Percentiles rank a stretch among this genome's conserved stretches.
Evolutionary conservation across 1,140 invertebrate species (phyloP).

Genomic region (Drosophila grimshawi): DNA sequence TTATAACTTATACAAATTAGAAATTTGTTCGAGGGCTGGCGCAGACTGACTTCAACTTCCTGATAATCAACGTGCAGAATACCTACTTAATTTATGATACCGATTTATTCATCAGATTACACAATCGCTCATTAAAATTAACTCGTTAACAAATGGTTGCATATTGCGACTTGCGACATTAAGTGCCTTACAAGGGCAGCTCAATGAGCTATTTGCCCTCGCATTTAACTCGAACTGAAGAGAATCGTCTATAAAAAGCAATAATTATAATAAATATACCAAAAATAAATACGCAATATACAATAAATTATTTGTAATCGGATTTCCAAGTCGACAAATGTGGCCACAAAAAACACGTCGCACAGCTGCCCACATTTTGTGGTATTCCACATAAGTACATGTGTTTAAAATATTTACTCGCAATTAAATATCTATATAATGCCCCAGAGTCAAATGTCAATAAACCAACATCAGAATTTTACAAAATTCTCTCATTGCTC

Average conservation of each 20-base stretch:
- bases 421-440: conserved; percentile 57
- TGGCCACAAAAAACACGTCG: conserved; percentile 53
- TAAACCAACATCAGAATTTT: conserved; percentile 35
- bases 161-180: neutral
- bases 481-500: conserved; percentile 12
- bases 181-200: neutral
- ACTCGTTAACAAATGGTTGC: neutral
- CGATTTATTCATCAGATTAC: neutral
- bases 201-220: neutral
- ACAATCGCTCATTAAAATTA: neutral
- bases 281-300: conserved; percentile 24
- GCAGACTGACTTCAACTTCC: neutral
- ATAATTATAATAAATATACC: conserved; percentile 26
- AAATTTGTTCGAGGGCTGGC: neutral
- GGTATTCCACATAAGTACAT: neutral
- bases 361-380: conserved; percentile 27
- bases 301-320: conserved; percentile 54
- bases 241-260: neutral
- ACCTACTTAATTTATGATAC: neutral
- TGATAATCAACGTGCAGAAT: neutral
- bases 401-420: conserved; percentile 31
- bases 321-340: conserved; percentile 64
- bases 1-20: neutral
- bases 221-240: neutral
- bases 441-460: conserved; percentile 43